These are phyloP conservation scores for Strigamia maritima DNA, from an alignment of 2,888 invertebrate genomes.

Conservation along the genomic window DNA sequence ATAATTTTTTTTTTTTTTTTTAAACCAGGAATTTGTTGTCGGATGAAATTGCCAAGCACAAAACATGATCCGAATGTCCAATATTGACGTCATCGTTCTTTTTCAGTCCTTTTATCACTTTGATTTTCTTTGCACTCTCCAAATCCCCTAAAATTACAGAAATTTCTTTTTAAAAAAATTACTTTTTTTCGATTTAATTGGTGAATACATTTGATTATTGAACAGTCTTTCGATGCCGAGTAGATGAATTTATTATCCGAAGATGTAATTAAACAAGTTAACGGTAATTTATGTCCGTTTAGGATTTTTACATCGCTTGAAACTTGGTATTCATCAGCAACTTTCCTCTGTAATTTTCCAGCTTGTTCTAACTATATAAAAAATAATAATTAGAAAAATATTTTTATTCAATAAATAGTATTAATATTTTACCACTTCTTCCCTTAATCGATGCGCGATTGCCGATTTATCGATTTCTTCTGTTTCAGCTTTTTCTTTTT, in stretches of 20 bases:
- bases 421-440: constrained; percentile 61
- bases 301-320: constrained; percentile 52
- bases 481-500: constrained; percentile 65
- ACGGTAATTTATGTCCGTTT: constrained; percentile 71
- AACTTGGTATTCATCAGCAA: constrained; percentile 61
- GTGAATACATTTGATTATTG: constrained; percentile 81
- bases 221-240: constrained; percentile 83
- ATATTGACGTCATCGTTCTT: constrained; percentile 45
- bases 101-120: constrained; percentile 50
- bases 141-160: constrained; percentile 49
- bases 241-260: constrained; percentile 69
- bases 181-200: background rate
- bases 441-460: constrained; percentile 71
- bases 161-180: background rate
- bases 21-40: constrained; percentile 76
- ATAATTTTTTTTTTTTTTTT: background rate
- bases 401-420: background rate
- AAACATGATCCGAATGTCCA: constrained; percentile 55
- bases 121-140: constrained; percentile 48
- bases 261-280: constrained; percentile 78
- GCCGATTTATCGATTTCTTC: constrained; percentile 62
- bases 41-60: constrained; percentile 68
- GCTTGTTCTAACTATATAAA: constrained; percentile 65
- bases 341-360: constrained; percentile 70
- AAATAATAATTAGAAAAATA: background rate